Percentiles rank a stretch among this genome's conserved stretches.
These are phyloP conservation scores for Oryzias curvinotus DNA, from an alignment of 2,113 vertebrate species.

Conservation along the genomic window DNA sequence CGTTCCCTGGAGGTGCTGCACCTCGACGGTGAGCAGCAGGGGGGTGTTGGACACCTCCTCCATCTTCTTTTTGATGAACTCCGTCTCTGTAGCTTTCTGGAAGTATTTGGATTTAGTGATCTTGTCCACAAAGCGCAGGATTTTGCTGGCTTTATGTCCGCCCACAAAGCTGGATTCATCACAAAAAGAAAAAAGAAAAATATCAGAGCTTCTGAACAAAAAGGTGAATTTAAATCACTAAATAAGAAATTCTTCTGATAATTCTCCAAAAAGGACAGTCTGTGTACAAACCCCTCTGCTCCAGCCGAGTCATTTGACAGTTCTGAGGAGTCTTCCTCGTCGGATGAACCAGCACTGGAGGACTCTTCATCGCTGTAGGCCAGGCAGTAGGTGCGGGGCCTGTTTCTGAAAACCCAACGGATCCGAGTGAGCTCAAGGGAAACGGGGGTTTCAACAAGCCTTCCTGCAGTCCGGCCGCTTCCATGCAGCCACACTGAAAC, in stretches of 20 bases:
- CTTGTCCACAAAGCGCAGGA: slow-evolving; percentile 97
- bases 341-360: slow-evolving; percentile 95
- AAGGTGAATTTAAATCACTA: too few relatives aligned
- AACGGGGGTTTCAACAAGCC: neutral
- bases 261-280: too few relatives aligned
- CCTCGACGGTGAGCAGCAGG: slow-evolving; percentile 91
- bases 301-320: slow-evolving; percentile 80
- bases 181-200: neutral
- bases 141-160: slow-evolving; percentile 90
- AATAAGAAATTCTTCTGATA: too few relatives aligned
- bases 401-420: slow-evolving; percentile 65
- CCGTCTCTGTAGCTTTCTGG: slow-evolving; percentile 95
- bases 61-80: slow-evolving; percentile 98
- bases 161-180: slow-evolving; percentile 78
- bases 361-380: slow-evolving; percentile 98
- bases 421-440: neutral
- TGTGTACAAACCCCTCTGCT: slow-evolving; percentile 83
- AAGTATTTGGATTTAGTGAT: slow-evolving; percentile 97
- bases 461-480: too few relatives aligned
- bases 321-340: slow-evolving; percentile 91
- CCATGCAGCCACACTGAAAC: too few relatives aligned
- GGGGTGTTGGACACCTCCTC: slow-evolving; percentile 98
- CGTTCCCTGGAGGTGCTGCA: slow-evolving; percentile 89
- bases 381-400: slow-evolving; percentile 90
- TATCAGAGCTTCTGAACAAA: too few relatives aligned